Percentiles rank a stretch among this genome's conserved stretches.
phyloP scores from a whole-genome alignment of 2,113 vertebrate genomes.

The Myocastor coypus region DNA sequence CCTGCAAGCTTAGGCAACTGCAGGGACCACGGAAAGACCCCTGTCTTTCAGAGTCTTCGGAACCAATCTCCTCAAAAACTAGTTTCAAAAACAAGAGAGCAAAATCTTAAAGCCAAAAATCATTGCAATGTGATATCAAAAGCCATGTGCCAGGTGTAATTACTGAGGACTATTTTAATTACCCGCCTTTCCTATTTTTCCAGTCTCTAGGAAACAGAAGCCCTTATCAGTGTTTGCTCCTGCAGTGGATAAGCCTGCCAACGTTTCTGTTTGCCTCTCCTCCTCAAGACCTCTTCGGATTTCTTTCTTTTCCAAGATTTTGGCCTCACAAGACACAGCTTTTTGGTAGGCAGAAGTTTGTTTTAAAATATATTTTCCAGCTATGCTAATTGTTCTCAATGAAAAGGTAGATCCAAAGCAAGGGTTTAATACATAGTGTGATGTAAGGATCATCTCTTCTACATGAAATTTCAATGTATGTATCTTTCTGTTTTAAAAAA shows the following conservation, averaged over 20 bases:
- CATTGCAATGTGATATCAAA: not conserved
- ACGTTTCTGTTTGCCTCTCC: not conserved
- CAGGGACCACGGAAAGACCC: too few relatives aligned
- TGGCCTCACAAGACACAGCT: not conserved
- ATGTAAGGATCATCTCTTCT: not conserved
- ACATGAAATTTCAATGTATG: not conserved
- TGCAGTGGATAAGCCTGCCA: not conserved
- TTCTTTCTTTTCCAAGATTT: not conserved
- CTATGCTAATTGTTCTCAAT: not conserved
- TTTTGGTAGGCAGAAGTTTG: not conserved
- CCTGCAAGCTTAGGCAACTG: too few relatives aligned
- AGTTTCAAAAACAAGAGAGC: not conserved
- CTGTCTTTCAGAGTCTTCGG: not conserved
- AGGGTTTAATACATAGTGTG: not conserved
- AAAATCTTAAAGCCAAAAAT: not conserved
- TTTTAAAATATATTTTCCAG: not conserved
- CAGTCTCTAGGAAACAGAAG: slow-evolving; percentile 1
- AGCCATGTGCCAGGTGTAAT: not conserved
- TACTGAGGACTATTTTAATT: not conserved
- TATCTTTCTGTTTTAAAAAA: not conserved
- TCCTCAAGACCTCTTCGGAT: not conserved
- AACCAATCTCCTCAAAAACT: not conserved
- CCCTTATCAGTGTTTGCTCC: not conserved
- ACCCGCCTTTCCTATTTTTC: not conserved
- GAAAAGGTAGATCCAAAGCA: not conserved